These are phyloP conservation scores for Drosophila arawakana DNA, from an alignment of 1,140 invertebrate genomes.

Conservation along the genomic window DNA sequence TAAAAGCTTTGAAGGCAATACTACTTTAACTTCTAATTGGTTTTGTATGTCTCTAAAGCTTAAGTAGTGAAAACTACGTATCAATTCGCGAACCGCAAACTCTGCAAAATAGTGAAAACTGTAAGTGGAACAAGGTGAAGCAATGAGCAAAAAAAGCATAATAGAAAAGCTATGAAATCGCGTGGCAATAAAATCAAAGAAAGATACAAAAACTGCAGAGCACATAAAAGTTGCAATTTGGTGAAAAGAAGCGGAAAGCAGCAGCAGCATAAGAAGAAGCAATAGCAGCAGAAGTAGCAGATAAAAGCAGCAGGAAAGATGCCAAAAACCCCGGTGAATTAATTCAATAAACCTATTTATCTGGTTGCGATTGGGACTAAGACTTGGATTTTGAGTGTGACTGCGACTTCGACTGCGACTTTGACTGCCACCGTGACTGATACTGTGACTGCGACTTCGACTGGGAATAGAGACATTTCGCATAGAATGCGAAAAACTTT, in stretches of 20 bases:
- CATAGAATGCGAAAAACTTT: constrained; percentile 77
- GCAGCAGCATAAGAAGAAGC: constrained; percentile 7
- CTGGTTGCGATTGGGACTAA: constrained; percentile 43
- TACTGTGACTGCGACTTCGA: constrained; percentile 13
- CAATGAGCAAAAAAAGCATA: not conserved
- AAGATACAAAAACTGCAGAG: constrained; percentile 53
- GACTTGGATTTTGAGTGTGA: not conserved
- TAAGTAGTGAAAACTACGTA: constrained; percentile 2
- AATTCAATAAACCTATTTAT: constrained; percentile 82
- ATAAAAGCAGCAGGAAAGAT: constrained; percentile 2
- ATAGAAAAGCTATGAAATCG: constrained; percentile 20
- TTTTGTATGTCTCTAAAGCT: not conserved
- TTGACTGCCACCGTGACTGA: constrained; percentile 3
- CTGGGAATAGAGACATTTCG: constrained; percentile 51
- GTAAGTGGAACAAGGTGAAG: constrained; percentile 40
- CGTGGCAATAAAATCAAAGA: constrained; percentile 36
- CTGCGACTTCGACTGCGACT: constrained; percentile 24
- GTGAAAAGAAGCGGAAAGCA: constrained; percentile 42
- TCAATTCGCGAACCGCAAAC: not conserved
- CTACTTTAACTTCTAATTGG: not conserved
- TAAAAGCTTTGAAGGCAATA: too few species aligned
- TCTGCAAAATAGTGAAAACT: constrained; percentile 1
- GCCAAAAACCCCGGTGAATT: constrained; percentile 55
- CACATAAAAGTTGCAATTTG: constrained; percentile 43
- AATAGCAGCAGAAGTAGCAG: not conserved